A percentile compares a stretch with the other conserved stretches of the same genome.
Evolutionary conservation across 2,888 invertebrate species (phyloP).

Genomic region (Drosophila algonquin): DNA sequence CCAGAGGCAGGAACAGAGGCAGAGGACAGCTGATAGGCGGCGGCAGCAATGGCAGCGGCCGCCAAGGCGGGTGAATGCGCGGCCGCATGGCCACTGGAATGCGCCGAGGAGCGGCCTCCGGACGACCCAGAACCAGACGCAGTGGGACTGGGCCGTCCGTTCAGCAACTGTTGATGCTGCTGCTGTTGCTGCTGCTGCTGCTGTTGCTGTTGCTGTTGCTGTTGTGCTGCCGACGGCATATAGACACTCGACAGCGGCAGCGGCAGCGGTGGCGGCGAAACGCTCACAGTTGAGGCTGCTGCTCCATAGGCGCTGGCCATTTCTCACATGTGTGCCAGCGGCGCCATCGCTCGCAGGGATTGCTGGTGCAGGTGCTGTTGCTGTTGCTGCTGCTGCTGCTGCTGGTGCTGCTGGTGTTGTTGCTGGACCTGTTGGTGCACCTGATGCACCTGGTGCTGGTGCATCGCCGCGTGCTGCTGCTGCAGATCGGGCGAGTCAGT

Average conservation of each 20-base stretch:
- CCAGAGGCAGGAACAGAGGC: conserved; percentile 53
- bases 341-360: conserved; percentile 84
- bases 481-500: conserved; percentile 83
- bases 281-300: conserved; percentile 52
- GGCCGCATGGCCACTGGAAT: conserved; percentile 77
- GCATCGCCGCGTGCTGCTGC: conserved; percentile 80
- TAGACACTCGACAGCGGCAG: conserved; percentile 41
- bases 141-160: conserved; percentile 81
- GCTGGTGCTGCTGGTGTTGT: conserved; percentile 62
- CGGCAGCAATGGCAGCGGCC: conserved; percentile 38
- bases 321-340: conserved; percentile 85
- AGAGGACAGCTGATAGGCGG: conserved; percentile 66
- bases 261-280: conserved; percentile 57
- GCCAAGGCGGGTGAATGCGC: conserved; percentile 81
- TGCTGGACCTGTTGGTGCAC: conserved; percentile 79
- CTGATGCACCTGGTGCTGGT: conserved; percentile 77
- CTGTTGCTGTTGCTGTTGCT: conserved; percentile 62
- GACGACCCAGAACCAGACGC: conserved; percentile 76
- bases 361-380: conserved; percentile 83
- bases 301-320: conserved; percentile 83
- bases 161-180: conserved; percentile 67
- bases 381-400: conserved; percentile 78
- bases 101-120: conserved; percentile 81
- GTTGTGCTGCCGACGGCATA: conserved; percentile 49
- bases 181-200: conserved; percentile 62